Percentiles rank a stretch among this genome's conserved stretches.
Evolutionary conservation across 1,140 invertebrate genomes (phyloP).

Genomic region (Aphelenchoides fujianensis): DNA sequence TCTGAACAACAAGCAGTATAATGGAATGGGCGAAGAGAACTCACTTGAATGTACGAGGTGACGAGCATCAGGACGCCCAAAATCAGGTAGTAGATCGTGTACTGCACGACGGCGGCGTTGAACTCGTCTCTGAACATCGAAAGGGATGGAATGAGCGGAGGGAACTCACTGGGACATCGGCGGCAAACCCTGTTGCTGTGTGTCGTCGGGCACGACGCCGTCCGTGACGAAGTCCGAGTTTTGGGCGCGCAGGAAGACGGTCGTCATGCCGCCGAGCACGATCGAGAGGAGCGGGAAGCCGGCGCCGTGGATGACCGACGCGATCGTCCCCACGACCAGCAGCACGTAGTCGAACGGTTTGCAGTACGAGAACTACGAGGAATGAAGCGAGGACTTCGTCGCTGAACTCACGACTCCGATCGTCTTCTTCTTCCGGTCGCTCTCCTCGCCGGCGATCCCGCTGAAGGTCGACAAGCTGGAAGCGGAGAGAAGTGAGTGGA

Average conservation of each 20-base stretch:
- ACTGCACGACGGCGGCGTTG: constrained; percentile 42
- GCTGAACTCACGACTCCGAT: constrained; percentile 2
- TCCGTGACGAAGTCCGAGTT: constrained; percentile 56
- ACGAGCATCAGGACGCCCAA: constrained; percentile 59
- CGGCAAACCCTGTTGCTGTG: constrained; percentile 16
- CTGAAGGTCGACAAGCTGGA: constrained; percentile 4
- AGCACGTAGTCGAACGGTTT: constrained; percentile 38
- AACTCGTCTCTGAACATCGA: constrained; percentile 60
- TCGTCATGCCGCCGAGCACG: constrained; percentile 60
- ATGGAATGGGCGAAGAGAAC: neutral
- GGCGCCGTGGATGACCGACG: constrained; percentile 57
- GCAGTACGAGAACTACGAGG: constrained; percentile 43
- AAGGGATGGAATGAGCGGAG: too few species aligned
- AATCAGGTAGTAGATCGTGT: constrained; percentile 55
- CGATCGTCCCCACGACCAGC: constrained; percentile 37
- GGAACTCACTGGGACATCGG: constrained; percentile 51
- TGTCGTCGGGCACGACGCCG: neutral
- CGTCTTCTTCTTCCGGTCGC: neutral
- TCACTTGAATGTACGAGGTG: constrained; percentile 58
- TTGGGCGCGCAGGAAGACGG: constrained; percentile 57
- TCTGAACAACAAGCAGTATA: constrained; percentile 46
- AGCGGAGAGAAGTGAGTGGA: neutral
- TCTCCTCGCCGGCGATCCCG: neutral
- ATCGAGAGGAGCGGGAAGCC: constrained; percentile 60
- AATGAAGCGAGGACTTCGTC: neutral